Evolutionary conservation across 2,797 vertebrate genomes (phyloP), one percentile per base, ranked within the genome.

Genomic region (Carapus acus): DNA sequence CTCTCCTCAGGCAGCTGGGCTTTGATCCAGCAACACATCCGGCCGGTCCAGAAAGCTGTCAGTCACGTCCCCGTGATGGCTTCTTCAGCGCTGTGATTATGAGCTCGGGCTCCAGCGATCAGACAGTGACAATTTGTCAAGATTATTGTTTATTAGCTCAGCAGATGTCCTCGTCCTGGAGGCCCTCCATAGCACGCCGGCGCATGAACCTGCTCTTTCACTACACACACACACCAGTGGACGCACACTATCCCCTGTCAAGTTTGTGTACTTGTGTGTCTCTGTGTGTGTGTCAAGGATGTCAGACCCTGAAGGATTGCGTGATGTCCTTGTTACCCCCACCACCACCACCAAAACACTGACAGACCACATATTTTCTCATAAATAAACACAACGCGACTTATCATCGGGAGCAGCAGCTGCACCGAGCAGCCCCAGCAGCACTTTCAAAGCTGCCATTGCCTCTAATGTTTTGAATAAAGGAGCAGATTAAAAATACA

Each of bases 101-200:
- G 65, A 73, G 67, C 67, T 57, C 41, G 69, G 77, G 74, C 73
- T 63, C n/a, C 76, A 85, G 69, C 75, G 80, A 84, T 81, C 68
- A 69, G 84, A 86, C 80, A 79, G 78, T 77, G 73, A 81, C 78
- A 80, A 84, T 89, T 88, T 87, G 83, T 89, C 86, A 85, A 76
- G 69, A 86, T 88, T 87, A 87, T 87, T 79, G 83, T 88, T 87
- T 86, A 88, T 88, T 86, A 83, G 80, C 78, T 75, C 79, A 81
- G 84, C 86, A 87, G 86, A 88, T 88, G 87, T 87, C 83, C 86
- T 85, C 73, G 40, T 74, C 65, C 62, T 73, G 82, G 76, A 85
- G 79, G 78, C 68, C 72, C 67, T 75, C 67, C 37, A 43, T 43
- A 67, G 67, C 58, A 75, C 56, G n/a, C n/a, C 69, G 68, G 71